phyloP scores from a whole-genome alignment of 2,797 vertebrate species.

The Avahi laniger region DNA sequence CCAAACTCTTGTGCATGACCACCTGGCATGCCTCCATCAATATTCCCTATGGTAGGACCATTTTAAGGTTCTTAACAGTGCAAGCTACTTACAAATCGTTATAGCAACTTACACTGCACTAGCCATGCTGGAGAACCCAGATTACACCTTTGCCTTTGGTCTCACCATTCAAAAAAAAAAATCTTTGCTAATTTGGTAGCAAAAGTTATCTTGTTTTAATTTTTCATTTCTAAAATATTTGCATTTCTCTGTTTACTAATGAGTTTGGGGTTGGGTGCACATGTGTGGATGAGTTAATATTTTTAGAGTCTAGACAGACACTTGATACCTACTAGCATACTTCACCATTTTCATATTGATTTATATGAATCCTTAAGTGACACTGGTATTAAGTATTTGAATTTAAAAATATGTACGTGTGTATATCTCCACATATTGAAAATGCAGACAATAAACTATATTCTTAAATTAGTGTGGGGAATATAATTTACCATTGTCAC shows the following conservation, averaged over 20 bases:
- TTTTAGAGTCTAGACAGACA: slow-evolving; percentile 20
- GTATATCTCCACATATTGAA: not conserved
- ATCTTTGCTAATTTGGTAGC: not conserved
- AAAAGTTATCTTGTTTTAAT: slow-evolving; percentile 4
- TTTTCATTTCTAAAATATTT: slow-evolving; percentile 34
- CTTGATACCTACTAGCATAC: not conserved
- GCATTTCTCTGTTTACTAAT: not conserved
- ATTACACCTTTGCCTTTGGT: not conserved
- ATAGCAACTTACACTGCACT: not conserved
- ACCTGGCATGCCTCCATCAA: not conserved
- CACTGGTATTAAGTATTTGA: not conserved
- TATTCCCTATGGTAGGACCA: not conserved
- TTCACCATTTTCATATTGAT: not conserved
- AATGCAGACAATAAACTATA: not conserved
- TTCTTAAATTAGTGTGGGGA: not conserved
- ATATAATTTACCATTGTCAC: not conserved
- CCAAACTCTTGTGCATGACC: not conserved
- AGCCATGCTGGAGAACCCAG: not conserved
- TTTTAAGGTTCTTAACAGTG: not conserved
- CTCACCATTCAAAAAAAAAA: slow-evolving; percentile 1
- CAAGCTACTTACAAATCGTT: not conserved
- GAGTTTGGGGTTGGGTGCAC: not conserved
- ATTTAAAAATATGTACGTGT: not conserved
- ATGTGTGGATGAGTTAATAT: not conserved
- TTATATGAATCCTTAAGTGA: slow-evolving; percentile 22